Conservation (phyloP, 2,113 vertebrate genomes). For the Callospermophilus lateralis region DNA sequence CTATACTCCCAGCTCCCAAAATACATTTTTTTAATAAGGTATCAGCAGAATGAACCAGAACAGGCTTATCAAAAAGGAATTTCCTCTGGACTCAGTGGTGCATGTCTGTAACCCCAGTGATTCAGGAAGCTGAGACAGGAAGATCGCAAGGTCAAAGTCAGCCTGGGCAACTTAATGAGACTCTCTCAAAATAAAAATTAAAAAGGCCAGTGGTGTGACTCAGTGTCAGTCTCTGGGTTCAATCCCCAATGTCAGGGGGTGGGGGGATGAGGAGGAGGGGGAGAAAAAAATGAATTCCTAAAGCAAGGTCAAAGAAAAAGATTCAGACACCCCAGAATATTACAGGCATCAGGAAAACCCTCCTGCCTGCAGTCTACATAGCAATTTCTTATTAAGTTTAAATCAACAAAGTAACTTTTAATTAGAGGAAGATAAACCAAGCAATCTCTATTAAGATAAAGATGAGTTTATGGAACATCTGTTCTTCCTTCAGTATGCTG, state of each 20-base stretch:
- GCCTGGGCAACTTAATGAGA: too few species aligned
- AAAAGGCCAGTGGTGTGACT: too few species aligned
- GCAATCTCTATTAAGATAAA: background rate
- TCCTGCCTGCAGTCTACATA: background rate
- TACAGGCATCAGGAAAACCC: background rate
- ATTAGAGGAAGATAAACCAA: background rate
- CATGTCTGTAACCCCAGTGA: too few species aligned
- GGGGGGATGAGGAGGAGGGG: too few species aligned
- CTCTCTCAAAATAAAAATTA: too few species aligned
- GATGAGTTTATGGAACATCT: background rate
- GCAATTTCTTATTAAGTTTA: background rate
- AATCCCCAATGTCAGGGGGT: too few species aligned
- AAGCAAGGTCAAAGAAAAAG: background rate
- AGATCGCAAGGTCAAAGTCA: too few species aligned
- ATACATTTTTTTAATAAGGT: background rate
- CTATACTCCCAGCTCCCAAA: background rate
- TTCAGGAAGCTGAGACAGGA: too few species aligned
- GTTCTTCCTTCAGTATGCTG: background rate
- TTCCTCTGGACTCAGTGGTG: too few species aligned
- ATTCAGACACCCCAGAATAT: background rate
- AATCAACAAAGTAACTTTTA: slow-evolving; percentile 40
- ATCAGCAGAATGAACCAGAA: background rate
- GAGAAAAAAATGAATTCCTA: background rate
- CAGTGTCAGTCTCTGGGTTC: too few species aligned
- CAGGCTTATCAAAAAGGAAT: background rate